Evolutionary conservation across 2,888 invertebrate genomes (phyloP).

Genomic region (Acronicta aceris): DNA sequence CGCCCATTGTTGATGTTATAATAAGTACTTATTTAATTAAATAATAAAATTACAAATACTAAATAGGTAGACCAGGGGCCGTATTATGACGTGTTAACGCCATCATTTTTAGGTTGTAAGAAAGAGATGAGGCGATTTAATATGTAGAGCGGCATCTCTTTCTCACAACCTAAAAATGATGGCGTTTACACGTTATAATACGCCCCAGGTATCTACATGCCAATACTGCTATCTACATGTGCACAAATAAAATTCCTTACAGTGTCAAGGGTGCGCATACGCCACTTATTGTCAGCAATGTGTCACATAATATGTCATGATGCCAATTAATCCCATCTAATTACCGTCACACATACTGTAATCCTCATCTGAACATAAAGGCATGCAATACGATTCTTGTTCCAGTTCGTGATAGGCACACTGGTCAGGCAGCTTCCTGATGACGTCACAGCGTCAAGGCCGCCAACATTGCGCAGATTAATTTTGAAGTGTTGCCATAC

Average conservation of each 20-base stretch:
- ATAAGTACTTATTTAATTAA: too few relatives aligned
- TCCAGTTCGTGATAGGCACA: constrained; percentile 66
- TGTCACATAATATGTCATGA: constrained; percentile 8
- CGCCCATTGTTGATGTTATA: too few relatives aligned
- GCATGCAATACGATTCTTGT: constrained; percentile 52
- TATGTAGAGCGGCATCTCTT: too few relatives aligned
- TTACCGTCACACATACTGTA: constrained; percentile 13
- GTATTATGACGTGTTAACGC: too few relatives aligned
- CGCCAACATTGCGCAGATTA: constrained; percentile 66
- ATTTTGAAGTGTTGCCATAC: constrained; percentile 45
- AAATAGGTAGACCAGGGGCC: too few relatives aligned
- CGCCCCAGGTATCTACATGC: too few relatives aligned
- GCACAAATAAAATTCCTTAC: neutral
- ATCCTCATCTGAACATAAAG: constrained; percentile 20
- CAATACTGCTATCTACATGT: too few relatives aligned
- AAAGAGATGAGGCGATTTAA: too few relatives aligned
- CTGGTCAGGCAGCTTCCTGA: constrained; percentile 72
- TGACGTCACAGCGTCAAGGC: constrained; percentile 70
- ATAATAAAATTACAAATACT: too few relatives aligned
- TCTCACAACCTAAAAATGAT: too few relatives aligned
- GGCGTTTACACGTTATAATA: too few relatives aligned
- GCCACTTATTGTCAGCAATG: neutral
- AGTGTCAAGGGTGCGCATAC: constrained; percentile 4
- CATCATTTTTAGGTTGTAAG: too few relatives aligned
- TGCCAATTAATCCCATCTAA: constrained; percentile 7